Percentiles rank a stretch among this genome's conserved stretches.
phyloP scores from a whole-genome alignment of 2,888 invertebrate species.

The Helobdella robusta region DNA sequence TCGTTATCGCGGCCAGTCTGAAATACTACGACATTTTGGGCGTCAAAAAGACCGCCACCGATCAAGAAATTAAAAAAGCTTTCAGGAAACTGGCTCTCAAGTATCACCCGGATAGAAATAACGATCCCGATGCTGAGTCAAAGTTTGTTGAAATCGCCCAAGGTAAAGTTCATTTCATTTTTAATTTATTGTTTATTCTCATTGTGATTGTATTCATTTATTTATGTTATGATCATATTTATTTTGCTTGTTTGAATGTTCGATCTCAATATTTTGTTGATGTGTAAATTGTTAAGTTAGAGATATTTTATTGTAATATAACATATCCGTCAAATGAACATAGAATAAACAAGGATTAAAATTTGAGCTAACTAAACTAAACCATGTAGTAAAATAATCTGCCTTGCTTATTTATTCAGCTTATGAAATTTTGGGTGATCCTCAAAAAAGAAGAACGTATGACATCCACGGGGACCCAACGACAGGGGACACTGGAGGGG shows the following conservation, averaged over 20 bases:
- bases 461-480: constrained; percentile 50
- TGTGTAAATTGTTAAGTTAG: too few species aligned
- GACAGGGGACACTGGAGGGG: constrained; percentile 37
- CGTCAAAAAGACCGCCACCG: constrained; percentile 48
- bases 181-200: not conserved
- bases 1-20: too few species aligned
- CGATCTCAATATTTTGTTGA: too few species aligned
- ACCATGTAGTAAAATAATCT: too few species aligned
- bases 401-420: constrained; percentile 44
- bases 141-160: constrained; percentile 54
- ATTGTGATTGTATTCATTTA: too few species aligned
- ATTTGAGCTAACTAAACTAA: too few species aligned
- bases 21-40: constrained; percentile 53
- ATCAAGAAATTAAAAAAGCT: constrained; percentile 53
- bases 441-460: constrained; percentile 49
- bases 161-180: constrained; percentile 42
- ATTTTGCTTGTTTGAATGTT: too few species aligned
- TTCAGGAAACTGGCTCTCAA: constrained; percentile 53
- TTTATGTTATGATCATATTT: too few species aligned
- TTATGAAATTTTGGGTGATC: constrained; percentile 51
- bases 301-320: not conserved
- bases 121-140: constrained; percentile 51
- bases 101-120: constrained; percentile 54
- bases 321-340: not conserved
- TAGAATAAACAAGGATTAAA: not conserved